Evolutionary conservation across 2,888 invertebrate species (phyloP).

Genomic region (Phalera bucephala): DNA sequence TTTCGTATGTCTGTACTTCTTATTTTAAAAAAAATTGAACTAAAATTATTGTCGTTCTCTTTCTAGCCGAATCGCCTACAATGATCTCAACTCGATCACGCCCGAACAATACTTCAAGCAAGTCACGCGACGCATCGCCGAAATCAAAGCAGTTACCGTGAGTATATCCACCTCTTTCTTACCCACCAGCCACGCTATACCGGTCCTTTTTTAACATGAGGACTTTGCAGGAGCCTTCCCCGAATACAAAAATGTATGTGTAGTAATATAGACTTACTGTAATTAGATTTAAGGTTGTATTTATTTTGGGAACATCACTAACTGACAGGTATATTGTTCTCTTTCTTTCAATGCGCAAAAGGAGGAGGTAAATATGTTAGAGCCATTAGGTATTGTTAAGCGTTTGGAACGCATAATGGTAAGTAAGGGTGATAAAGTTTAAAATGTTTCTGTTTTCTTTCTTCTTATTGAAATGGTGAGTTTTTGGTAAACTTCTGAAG

Average conservation of each 20-base stretch:
- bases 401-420: slow-evolving; percentile 62
- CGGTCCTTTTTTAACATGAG: slow-evolving; percentile 37
- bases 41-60: too few species aligned
- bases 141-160: slow-evolving; percentile 95
- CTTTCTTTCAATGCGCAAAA: slow-evolving; percentile 75
- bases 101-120: slow-evolving; percentile 98
- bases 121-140: slow-evolving; percentile 93
- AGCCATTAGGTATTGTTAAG: slow-evolving; percentile 60
- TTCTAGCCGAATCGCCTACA: slow-evolving; percentile 93
- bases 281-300: slow-evolving; percentile 23
- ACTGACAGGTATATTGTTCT: slow-evolving; percentile 75
- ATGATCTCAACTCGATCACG: slow-evolving; percentile 94
- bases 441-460: slow-evolving; percentile 60
- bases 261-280: slow-evolving; percentile 21
- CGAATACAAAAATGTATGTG: slow-evolving; percentile 1
- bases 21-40: too few species aligned
- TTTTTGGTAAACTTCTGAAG: slow-evolving; percentile 18
- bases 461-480: slow-evolving; percentile 19
- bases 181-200: slow-evolving; percentile 19
- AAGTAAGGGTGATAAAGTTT: slow-evolving; percentile 59
- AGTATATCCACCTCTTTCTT: slow-evolving; percentile 61
- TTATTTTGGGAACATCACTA: slow-evolving; percentile 70
- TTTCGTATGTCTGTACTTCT: too few species aligned
- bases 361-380: slow-evolving; percentile 78
- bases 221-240: slow-evolving; percentile 49